Evolutionary conservation across 1,140 invertebrate species (phyloP), one percentile per base, ranked within the genome.

Genomic region (Vanessa atalanta): DNA sequence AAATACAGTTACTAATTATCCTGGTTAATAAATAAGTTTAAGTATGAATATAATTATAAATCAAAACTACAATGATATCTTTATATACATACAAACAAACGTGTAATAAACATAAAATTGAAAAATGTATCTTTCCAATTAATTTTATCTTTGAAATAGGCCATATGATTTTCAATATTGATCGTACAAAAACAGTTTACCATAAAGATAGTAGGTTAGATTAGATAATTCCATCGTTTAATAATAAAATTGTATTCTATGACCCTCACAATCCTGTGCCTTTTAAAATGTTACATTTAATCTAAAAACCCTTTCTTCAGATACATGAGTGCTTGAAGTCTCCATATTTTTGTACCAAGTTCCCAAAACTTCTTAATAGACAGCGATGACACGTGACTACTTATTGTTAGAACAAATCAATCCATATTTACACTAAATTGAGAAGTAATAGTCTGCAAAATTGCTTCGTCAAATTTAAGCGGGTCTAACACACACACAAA

Each of bases 261-360:
- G 55, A 61, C 26, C 57, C 57, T 61, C 7, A 20, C 13, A 31
- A 12, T 37, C 57, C 57, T 61, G 57, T 61, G 57, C 57, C 57
- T 61, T 60, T 61, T 37, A 7, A 15, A 7, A 61, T 37, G 14
- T n/a, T 37, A 61, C 6, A 31, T 12, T 12, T 12, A 31, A 26
- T 4, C 20, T 13, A 9, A 13, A 6, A 12, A n/a, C 26, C 57
- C 31, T 37, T 23, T 31, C 15, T 43, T 61, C 57, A n/a, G 8
- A 14, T 31, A 6, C 26, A 2, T 31, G 26, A 6, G 26, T 31
- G 55, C n/a, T 8, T 61, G 4, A 60, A 31, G 20, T 57, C 53
- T 57, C 53, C 53, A 8, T 57, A 57, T 57, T 57, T 57, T 57
- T 57, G 53, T 57, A 57, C 53, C 16, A 0, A 57, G 16, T 23